A percentile compares a stretch with the other conserved stretches of the same genome.
phyloP scores from a whole-genome alignment of 2,888 invertebrate genomes.

The Mythimna albipuncta region DNA sequence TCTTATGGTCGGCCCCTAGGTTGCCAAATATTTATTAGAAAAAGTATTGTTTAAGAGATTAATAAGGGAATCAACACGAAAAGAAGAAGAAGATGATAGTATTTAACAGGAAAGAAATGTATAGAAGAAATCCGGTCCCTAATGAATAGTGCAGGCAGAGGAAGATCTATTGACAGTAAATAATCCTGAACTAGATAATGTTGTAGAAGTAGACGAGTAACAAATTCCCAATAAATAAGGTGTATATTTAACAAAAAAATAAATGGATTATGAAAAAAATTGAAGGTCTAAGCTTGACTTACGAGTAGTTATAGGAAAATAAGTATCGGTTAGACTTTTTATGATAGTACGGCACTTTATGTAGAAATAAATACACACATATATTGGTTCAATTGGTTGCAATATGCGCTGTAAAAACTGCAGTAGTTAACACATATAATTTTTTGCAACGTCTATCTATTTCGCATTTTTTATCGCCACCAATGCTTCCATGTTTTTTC shows the following conservation, averaged over 20 bases:
- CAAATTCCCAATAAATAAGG: neutral
- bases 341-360: neutral
- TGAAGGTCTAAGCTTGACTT: neutral
- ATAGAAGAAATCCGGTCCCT: too few relatives aligned
- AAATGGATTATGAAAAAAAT: neutral
- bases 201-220: neutral
- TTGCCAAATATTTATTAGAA: too few relatives aligned
- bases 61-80: too few relatives aligned
- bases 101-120: too few relatives aligned
- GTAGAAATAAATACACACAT: constrained; percentile 7
- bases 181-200: neutral
- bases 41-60: too few relatives aligned
- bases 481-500: constrained; percentile 19
- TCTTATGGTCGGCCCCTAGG: too few relatives aligned
- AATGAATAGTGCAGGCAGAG: neutral
- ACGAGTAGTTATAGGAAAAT: neutral
- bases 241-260: neutral
- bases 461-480: constrained; percentile 18
- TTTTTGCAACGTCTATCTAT: constrained; percentile 27
- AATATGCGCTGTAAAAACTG: constrained; percentile 13
- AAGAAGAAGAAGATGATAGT: too few relatives aligned
- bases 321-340: constrained; percentile 8
- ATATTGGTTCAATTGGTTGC: neutral
- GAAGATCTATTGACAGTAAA: neutral
- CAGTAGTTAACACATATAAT: constrained; percentile 12